These are phyloP conservation scores for Zaprionus ghesquierei DNA, from an alignment of 1,140 invertebrate species.

Conservation along the genomic window DNA sequence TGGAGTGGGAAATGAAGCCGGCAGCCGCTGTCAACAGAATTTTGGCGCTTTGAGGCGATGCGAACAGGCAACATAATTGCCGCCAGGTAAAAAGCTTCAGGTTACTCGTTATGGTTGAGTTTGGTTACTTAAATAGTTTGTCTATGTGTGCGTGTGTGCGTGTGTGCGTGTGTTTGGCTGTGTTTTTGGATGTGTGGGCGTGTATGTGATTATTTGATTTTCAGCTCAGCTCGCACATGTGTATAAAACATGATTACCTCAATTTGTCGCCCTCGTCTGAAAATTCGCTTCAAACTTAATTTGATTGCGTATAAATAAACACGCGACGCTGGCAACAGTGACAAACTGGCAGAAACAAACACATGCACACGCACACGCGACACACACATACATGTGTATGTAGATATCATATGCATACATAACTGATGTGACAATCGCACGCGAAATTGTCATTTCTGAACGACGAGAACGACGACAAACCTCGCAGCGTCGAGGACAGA, in stretches of 20 bases:
- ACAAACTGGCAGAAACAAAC: constrained; percentile 63
- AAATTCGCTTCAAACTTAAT: constrained; percentile 73
- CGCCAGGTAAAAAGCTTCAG: constrained; percentile 12
- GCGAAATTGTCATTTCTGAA: constrained; percentile 74
- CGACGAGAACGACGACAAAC: not conserved
- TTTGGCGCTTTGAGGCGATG: constrained; percentile 21
- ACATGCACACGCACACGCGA: constrained; percentile 13
- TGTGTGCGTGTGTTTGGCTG: constrained; percentile 5
- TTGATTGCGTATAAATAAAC: constrained; percentile 80
- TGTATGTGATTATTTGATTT: constrained; percentile 48
- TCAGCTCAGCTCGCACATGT: constrained; percentile 39
- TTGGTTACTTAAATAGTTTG: constrained; percentile 34
- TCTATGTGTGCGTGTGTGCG: not conserved
- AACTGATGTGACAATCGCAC: constrained; percentile 79
- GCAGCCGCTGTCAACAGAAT: constrained; percentile 26
- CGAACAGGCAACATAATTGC: constrained; percentile 33
- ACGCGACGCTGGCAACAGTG: constrained; percentile 60
- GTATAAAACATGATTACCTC: constrained; percentile 66
- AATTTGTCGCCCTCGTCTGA: constrained; percentile 63
- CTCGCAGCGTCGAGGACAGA: not conserved
- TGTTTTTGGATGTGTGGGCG: not conserved
- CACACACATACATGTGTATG: constrained; percentile 9
- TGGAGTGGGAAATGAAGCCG: not conserved
- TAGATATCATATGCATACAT: constrained; percentile 58
- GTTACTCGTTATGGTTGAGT: constrained; percentile 21